Evolutionary conservation across 1,140 invertebrate species (phyloP), one percentile per base, ranked within the genome.

Genomic region (Lucilia sericata): DNA sequence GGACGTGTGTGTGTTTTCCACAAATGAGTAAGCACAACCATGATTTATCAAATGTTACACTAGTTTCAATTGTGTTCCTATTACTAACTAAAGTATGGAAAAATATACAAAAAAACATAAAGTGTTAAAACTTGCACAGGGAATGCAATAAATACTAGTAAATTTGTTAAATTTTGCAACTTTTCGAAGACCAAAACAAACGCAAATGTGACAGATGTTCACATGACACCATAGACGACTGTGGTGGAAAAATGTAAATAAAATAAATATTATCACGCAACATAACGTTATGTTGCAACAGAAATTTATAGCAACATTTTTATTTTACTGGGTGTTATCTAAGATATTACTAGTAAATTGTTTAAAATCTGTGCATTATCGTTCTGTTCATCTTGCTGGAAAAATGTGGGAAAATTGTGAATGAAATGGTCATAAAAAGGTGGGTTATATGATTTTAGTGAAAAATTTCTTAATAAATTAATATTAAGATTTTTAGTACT

Each of bases 261-360:
- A 36, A 78, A 25, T 21, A 80, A 80, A 80, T 49, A 49, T 51
- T 76, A 49, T 80, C 76, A 80, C 76, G 76, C 76, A 70, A 70
- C 5, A 21, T 21, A 70, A 21, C 65, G n/a, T 21, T 21, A 70
- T 17, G 51, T 55, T 55, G 51, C 51, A 55, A 55, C 12, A 55
- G 51, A 55, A 55, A 17, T 55, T 55, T 42, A 42, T 42, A 8
- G 42, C 42, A 42, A 42, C 42, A 42, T 42, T 42, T 30, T 42
- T 42, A 5, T 42, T 42, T 42, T 42, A 42, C 5, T 42, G 2
- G 10, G 2, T 8, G 42, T 42, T 42, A 42, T 42, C 42, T 42
- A 42, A 42, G 42, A 42, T 42, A 42, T 42, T 8, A 7, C 42
- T 42, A 7, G 42, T 42, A 42, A 42, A 42, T 5, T 42, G 42